Conservation (phyloP, 1,140 invertebrate genomes). For the Drosophila nannoptera region DNA sequence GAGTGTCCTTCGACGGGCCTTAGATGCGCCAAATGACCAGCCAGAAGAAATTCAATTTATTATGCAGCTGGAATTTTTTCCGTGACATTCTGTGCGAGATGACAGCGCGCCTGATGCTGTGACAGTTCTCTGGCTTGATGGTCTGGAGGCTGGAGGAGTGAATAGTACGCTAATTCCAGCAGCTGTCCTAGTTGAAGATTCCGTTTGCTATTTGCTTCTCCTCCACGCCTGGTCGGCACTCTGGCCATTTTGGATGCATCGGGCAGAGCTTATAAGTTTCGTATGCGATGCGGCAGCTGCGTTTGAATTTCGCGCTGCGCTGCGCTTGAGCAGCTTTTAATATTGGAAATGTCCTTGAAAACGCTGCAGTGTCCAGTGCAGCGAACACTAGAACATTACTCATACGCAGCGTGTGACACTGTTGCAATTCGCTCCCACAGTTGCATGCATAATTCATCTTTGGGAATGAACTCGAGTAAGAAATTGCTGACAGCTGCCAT, state of each 20-base stretch:
- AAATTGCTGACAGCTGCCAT: constrained; percentile 68
- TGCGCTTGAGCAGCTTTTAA: constrained; percentile 72
- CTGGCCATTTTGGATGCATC: constrained; percentile 2
- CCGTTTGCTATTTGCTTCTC: constrained; percentile 32
- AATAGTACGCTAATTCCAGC: constrained; percentile 65
- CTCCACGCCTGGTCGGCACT: background rate
- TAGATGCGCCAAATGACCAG: constrained; percentile 72
- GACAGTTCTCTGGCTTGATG: constrained; percentile 22
- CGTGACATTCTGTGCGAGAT: constrained; percentile 49
- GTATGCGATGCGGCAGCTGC: constrained; percentile 67
- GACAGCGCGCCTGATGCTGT: constrained; percentile 50
- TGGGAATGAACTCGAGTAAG: constrained; percentile 53
- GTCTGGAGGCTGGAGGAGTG: constrained; percentile 20
- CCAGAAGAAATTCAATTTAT: constrained; percentile 74
- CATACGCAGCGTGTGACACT: constrained; percentile 68
- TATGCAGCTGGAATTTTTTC: constrained; percentile 73
- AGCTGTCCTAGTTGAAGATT: constrained; percentile 55
- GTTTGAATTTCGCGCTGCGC: constrained; percentile 73
- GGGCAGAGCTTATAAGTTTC: constrained; percentile 35
- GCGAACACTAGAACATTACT: constrained; percentile 48
- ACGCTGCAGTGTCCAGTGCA: constrained; percentile 53
- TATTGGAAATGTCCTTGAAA: constrained; percentile 71
- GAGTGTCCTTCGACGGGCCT: constrained; percentile 57
- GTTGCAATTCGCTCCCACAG: constrained; percentile 44
- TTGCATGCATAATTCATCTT: constrained; percentile 67